A percentile compares a stretch with the other conserved stretches of the same genome.
These are phyloP conservation scores for Lepus americanus DNA, from an alignment of 2,113 vertebrate genomes.

Conservation along the genomic window DNA sequence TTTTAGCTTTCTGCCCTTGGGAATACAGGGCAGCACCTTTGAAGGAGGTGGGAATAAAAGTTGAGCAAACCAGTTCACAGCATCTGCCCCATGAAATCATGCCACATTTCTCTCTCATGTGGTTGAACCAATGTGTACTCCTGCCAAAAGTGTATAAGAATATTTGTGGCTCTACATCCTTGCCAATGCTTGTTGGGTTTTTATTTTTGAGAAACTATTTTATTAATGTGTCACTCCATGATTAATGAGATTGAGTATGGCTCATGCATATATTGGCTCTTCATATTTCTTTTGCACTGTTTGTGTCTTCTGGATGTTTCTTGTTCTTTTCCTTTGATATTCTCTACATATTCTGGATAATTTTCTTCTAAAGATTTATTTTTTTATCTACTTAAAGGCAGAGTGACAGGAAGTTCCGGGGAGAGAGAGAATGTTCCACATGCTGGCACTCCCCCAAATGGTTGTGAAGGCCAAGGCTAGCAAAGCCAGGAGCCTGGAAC, in stretches of 20 bases:
- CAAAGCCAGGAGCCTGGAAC: too few species aligned
- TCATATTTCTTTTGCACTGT: not conserved
- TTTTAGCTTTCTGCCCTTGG: constrained; percentile 48
- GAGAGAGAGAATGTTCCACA: too few species aligned
- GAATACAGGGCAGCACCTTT: not conserved
- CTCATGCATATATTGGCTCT: not conserved
- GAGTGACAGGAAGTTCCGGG: too few species aligned
- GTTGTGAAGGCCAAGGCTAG: too few species aligned
- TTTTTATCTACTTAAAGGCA: too few species aligned
- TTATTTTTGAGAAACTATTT: constrained; percentile 59
- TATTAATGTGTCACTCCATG: not conserved
- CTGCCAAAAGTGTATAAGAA: not conserved
- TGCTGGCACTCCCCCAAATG: too few species aligned
- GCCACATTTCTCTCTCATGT: constrained; percentile 34
- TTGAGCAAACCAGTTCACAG: not conserved
- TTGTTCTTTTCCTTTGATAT: not conserved
- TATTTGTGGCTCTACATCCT: constrained; percentile 4
- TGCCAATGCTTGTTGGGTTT: not conserved
- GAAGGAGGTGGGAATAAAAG: not conserved
- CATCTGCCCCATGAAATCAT: not conserved
- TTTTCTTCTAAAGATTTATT: too few species aligned
- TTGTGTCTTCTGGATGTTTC: not conserved
- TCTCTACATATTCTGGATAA: not conserved
- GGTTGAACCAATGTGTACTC: not conserved
- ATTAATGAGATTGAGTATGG: constrained; percentile 12